phyloP scores from a whole-genome alignment of 1,140 invertebrate species.

The Hyles vespertilio region DNA sequence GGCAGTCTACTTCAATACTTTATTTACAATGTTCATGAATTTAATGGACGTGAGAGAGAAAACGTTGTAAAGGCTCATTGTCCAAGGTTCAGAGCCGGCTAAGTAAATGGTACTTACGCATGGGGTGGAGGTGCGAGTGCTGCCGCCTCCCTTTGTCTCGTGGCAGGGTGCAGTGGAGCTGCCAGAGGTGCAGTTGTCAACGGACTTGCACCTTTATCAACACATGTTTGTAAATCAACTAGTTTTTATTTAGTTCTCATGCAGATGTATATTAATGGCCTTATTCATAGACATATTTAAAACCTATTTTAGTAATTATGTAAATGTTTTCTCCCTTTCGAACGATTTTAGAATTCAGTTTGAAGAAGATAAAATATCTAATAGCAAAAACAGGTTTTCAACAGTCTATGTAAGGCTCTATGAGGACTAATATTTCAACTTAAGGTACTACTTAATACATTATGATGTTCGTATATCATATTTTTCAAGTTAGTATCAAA shows the following conservation, averaged over 20 bases:
- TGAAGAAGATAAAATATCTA: no score
- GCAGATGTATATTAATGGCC: no score
- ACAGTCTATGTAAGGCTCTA: no score
- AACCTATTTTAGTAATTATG: no score
- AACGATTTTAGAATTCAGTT: no score
- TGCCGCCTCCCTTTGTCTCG: slow-evolving; percentile 53
- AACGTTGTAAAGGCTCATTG: neutral
- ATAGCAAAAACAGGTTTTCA: no score
- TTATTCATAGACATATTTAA: no score
- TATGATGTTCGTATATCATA: no score
- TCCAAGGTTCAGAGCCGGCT: neutral
- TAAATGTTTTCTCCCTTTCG: no score
- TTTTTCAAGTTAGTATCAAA: no score
- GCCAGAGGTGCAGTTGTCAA: slow-evolving; percentile 56
- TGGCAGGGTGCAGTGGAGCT: slow-evolving; percentile 60
- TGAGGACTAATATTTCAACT: no score
- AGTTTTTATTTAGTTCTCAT: neutral
- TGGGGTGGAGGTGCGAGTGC: slow-evolving; percentile 60
- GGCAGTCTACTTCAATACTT: neutral
- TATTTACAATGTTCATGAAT: slow-evolving; percentile 51
- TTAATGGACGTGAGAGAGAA: slow-evolving; percentile 50
- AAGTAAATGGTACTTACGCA: slow-evolving; percentile 47
- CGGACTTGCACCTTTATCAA: slow-evolving; percentile 44
- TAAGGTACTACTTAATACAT: no score
- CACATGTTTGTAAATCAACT: neutral